phyloP scores from a whole-genome alignment of 1,140 invertebrate genomes.

The Drosophila teissieri region DNA sequence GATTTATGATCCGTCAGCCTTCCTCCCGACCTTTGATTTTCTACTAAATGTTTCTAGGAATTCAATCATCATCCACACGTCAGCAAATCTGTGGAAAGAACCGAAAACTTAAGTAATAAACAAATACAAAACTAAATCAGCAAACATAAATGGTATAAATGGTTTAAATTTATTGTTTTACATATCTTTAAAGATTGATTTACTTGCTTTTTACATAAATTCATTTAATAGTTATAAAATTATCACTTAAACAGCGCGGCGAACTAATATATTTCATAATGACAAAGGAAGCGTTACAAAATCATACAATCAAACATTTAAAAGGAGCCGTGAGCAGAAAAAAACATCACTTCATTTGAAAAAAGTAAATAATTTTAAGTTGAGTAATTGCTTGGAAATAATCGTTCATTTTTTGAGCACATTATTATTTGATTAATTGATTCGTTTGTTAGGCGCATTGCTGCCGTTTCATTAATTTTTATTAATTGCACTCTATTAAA shows the following conservation, averaged over 20 bases:
- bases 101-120: constrained; percentile 11
- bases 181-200: constrained; percentile 43
- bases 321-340: constrained; percentile 26
- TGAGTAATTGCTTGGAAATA: constrained; percentile 18
- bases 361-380: background rate
- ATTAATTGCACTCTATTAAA: constrained; percentile 34
- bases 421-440: constrained; percentile 19
- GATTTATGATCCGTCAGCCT: constrained; percentile 2
- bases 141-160: constrained; percentile 64
- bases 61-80: constrained; percentile 4
- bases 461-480: constrained; percentile 9
- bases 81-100: constrained; percentile 12
- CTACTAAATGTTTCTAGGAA: constrained; percentile 31
- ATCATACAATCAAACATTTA: constrained; percentile 21
- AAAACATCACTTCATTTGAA: background rate
- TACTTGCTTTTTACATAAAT: constrained; percentile 76
- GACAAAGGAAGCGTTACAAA: constrained; percentile 54
- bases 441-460: constrained; percentile 2
- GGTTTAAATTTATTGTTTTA: constrained; percentile 69
- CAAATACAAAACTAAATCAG: constrained; percentile 16
- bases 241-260: constrained; percentile 80
- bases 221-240: constrained; percentile 76
- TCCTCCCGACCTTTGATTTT: background rate
- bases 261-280: constrained; percentile 31
- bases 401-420: background rate